These are phyloP conservation scores for Mastomys coucha DNA, from an alignment of 2,113 vertebrate genomes.

Conservation along the genomic window DNA sequence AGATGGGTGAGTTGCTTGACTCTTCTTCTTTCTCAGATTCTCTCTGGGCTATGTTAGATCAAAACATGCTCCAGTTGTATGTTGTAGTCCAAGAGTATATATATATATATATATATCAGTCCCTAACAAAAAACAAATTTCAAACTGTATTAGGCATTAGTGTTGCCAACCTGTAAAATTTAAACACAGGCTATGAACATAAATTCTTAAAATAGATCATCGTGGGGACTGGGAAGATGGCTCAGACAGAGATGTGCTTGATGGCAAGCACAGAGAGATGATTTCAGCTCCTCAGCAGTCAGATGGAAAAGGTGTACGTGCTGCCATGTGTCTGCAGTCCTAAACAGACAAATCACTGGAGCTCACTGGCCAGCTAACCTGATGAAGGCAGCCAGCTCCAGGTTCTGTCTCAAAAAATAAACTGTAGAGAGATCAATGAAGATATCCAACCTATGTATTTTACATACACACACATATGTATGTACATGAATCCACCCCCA, in stretches of 20 bases:
- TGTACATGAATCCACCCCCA: not conserved
- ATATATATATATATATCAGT: not conserved
- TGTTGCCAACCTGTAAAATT: not conserved
- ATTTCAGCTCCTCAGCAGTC: no score
- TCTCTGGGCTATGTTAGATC: not conserved
- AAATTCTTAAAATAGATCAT: not conserved
- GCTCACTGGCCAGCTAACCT: not conserved
- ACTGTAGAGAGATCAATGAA: not conserved
- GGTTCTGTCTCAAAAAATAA: not conserved
- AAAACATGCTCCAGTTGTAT: not conserved
- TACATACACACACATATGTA: not conserved
- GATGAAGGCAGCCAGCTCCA: not conserved
- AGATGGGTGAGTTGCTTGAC: not conserved
- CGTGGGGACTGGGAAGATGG: not conserved
- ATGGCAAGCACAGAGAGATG: not conserved
- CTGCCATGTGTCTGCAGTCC: not conserved
- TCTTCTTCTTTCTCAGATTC: not conserved
- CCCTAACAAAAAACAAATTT: not conserved
- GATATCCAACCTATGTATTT: not conserved
- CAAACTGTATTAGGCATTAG: not conserved
- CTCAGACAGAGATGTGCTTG: no score
- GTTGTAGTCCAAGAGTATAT: not conserved
- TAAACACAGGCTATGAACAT: not conserved
- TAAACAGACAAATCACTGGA: not conserved
- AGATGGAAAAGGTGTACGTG: rapidly evolving